Evolutionary conservation across 2,113 vertebrate genomes (phyloP), one percentile per base, ranked within the genome.

Genomic region (Alligator mississippiensis): DNA sequence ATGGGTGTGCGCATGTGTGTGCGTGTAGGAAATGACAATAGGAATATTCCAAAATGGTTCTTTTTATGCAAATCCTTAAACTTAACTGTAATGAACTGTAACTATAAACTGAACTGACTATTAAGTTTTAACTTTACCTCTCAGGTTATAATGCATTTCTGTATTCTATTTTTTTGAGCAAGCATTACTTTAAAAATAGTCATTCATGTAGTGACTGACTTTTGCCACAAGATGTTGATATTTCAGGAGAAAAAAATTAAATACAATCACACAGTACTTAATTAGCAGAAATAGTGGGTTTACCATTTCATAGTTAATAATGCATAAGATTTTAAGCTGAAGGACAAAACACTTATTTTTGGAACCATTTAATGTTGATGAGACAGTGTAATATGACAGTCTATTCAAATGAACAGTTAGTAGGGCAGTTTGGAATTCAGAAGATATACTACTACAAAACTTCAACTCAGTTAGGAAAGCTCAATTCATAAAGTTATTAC

Each of bases 141-240:
- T 80, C 72, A 13, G 27, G 4, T 93, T 57, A 66, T 17, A 38
- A 4, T 1, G 19, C n/a, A 5, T 0, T 0, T 58, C 11, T 61
- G n/a, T 2, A 72, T 81, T 62, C 38, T 66, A 47, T 66, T 60
- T 3, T 19, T 25, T 17, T 21, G 6, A 74, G 14, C 18, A 59
- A 28, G 21, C 60, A 72, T 17, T 77, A 4, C 86, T 80, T n/a
- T 11, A 2, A 4, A 72, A 62, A 6, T 10, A 0, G 0, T 54
- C 1, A 4, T 59, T 89, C 76, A 22, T 94, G 96, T 89, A 93
- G 80, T 94, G 82, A 47, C 79, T 0, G 0, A 12, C 64, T 66
- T 74, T 13, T 93, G 57, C 94, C 96, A 90, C 93, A 66, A 93
- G 97, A 92, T 96, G 96, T 77, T 94, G 82, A 2, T 28, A 1